Conservation (phyloP, 37 sponge, comb jelly and placozoan species). For the Cliona cf. orientalis region DNA sequence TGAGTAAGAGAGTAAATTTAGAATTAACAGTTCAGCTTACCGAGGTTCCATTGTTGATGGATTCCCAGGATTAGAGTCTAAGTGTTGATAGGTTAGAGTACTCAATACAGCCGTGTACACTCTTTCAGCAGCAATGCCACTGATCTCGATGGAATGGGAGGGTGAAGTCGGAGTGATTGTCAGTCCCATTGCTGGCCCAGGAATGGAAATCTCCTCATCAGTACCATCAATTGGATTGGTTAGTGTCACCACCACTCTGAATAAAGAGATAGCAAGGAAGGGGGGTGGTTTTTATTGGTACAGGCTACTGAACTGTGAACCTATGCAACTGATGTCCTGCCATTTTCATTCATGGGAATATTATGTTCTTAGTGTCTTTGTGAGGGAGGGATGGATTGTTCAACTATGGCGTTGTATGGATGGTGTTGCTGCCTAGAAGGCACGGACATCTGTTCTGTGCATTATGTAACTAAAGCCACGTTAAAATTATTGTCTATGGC, state of each 20-base stretch:
- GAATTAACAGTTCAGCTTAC: not conserved
- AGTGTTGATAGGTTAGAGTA: constrained; percentile 38
- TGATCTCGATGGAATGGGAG: not conserved
- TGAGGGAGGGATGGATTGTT: no score
- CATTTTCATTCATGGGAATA: no score
- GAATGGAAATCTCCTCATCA: not conserved
- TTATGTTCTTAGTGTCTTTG: no score
- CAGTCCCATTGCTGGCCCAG: not conserved
- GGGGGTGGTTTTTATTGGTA: no score
- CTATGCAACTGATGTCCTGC: no score
- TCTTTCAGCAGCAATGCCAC: not conserved
- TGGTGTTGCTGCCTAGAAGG: no score
- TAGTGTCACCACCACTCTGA: constrained; percentile 15
- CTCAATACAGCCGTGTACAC: constrained; percentile 26
- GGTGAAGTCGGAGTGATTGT: not conserved
- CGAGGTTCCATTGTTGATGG: constrained; percentile 14
- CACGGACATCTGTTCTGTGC: no score
- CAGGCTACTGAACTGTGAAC: no score
- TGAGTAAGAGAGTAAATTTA: not conserved
- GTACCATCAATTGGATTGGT: constrained; percentile 33
- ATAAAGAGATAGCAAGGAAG: no score
- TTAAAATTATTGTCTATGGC: no score
- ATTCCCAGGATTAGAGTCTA: constrained; percentile 33
- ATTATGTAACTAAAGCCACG: no score
- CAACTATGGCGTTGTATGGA: no score